phyloP scores from a whole-genome alignment of 2,888 invertebrate genomes.

The Ommatoiulus sabulosus region DNA sequence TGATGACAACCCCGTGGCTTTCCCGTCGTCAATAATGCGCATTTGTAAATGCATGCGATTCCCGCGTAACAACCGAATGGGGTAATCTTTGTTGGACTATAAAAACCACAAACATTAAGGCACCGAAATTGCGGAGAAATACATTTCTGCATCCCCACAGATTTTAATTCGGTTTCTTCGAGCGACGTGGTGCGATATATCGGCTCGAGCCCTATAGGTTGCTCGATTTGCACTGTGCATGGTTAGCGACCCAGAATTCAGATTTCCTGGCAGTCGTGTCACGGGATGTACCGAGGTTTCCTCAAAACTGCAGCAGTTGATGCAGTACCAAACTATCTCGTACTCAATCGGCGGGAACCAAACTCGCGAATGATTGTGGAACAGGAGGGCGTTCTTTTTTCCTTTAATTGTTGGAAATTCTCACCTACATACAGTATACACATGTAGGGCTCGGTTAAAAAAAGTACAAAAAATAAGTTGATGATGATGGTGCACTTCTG shows the following conservation, averaged over 20 bases:
- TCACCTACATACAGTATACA: not conserved
- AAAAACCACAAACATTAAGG: not conserved
- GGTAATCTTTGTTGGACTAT: not conserved
- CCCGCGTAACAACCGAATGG: not conserved
- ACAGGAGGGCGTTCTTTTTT: constrained; percentile 11
- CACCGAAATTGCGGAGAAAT: not conserved
- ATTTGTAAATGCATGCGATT: not conserved
- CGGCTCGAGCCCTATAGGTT: not conserved
- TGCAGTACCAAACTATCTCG: not conserved
- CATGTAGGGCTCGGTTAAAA: not conserved
- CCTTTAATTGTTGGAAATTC: constrained; percentile 11
- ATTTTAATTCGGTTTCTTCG: not conserved
- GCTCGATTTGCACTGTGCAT: not conserved
- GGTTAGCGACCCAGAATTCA: not conserved
- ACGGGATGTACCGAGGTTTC: not conserved
- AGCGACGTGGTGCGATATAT: not conserved
- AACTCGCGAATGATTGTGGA: not conserved
- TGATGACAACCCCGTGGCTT: not conserved
- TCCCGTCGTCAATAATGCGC: not conserved
- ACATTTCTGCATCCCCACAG: not conserved
- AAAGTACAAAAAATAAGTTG: not conserved
- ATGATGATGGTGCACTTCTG: constrained; percentile 24
- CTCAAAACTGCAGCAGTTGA: not conserved
- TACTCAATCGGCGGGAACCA: not conserved
- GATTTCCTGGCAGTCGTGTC: not conserved